These are phyloP conservation scores for Augochlorella aurata DNA, from an alignment of 2,888 invertebrate genomes.

Conservation along the genomic window DNA sequence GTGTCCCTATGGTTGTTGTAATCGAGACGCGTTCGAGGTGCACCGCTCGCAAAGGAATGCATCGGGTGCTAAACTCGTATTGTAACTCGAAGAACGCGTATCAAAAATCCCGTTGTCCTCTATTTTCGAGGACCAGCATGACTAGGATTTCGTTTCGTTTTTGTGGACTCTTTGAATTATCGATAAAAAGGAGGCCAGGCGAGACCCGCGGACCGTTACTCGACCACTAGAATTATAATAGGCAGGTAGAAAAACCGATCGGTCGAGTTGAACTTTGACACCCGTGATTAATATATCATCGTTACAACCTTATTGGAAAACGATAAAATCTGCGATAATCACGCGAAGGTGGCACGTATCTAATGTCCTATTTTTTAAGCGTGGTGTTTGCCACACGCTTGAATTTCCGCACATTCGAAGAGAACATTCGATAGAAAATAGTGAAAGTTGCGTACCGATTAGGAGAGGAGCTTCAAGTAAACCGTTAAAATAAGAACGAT, in stretches of 20 bases:
- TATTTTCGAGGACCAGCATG: conserved; percentile 19
- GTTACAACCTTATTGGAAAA: too few relatives aligned
- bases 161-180: neutral
- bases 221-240: neutral
- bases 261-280: neutral
- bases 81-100: conserved; percentile 14
- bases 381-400: too few relatives aligned
- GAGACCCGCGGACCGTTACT: conserved; percentile 18
- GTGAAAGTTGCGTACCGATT: too few relatives aligned
- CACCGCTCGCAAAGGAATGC: conserved; percentile 4
- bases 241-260: neutral
- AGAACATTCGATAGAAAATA: too few relatives aligned
- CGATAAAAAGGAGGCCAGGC: neutral
- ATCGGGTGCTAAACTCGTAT: conserved; percentile 1
- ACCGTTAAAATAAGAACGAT: too few relatives aligned
- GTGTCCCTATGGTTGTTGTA: neutral
- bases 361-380: too few relatives aligned
- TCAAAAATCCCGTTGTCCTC: neutral
- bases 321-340: too few relatives aligned
- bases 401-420: too few relatives aligned
- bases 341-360: too few relatives aligned
- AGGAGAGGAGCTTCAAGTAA: too few relatives aligned
- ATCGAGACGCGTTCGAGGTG: conserved; percentile 4
- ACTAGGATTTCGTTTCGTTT: conserved; percentile 17
- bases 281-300: neutral